Evolutionary conservation across 2,888 invertebrate species (phyloP), one percentile per base, ranked within the genome.

Genomic region (Chloroclystis v-ata): DNA sequence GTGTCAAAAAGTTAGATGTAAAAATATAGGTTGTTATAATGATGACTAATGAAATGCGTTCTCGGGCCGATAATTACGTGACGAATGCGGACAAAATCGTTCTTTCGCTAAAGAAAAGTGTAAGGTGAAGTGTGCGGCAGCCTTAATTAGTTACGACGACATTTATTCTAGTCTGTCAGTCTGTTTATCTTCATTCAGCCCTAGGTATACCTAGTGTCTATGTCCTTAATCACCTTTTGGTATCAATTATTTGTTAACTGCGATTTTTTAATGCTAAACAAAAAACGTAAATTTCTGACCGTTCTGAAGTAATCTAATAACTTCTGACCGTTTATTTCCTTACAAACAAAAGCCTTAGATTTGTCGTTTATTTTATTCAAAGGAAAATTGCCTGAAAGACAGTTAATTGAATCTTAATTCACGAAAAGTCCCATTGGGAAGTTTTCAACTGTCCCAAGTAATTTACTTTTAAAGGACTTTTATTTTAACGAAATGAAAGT

Each of bases 361-460:
- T 28, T 20, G 9, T 9, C 16, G 20, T 29, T 29, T 9, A 29
- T 20, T 39, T 39, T 20, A 29, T 29, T 29, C 11, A 11, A 16
- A n/a, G 12, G 16, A n/a, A 48, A 49, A 49, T 47, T 45, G 43
- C 32, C 37, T 44, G 29, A 53, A 53, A 47, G 49, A 47, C 29
- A 53, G 40, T 43, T 56, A 53, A 56, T 56, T 56, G 53, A 51
- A 56, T 53, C 47, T 56, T 56, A 47, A 48, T 56, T 50, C 44
- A 28, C 39, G 24, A 38, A 46, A 52, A 51, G 45, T 50, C 28
- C 41, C 40, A 4, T 28, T 8, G 28, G 39, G 50, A 40, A 28
- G 41, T 52, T 52, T 52, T 44, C 41, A 52, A 45, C 52, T 43
- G 29, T 47, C 46, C 20, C 24, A 43, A 49, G 37, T 38, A 44